Conservation (phyloP, 2,888 invertebrate species). For the Eustalomyia histrio region DNA sequence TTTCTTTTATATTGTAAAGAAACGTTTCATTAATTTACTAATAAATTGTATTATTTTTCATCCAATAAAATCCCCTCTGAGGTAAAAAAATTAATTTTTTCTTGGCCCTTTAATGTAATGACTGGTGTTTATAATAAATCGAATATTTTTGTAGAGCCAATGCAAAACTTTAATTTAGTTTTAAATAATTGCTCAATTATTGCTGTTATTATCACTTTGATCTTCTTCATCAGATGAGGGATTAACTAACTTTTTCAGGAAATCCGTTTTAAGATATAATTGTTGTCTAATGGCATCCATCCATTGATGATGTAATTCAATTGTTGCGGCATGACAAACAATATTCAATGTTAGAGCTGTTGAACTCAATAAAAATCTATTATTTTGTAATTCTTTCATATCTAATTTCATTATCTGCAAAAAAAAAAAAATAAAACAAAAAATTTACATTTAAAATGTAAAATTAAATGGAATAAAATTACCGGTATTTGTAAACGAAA, state of each 20-base stretch:
- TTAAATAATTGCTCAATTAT: too few species aligned
- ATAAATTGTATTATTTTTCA: too few species aligned
- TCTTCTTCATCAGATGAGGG: constrained; percentile 5
- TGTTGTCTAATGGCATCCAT: constrained; percentile 23
- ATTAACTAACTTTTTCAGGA: constrained; percentile 42
- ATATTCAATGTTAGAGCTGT: constrained; percentile 34
- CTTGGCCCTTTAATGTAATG: too few species aligned
- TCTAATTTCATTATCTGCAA: constrained; percentile 49
- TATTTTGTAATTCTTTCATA: constrained; percentile 11
- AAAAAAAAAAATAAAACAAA: not conserved
- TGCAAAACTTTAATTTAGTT: too few species aligned
- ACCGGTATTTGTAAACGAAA: constrained; percentile 48
- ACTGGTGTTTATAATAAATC: too few species aligned
- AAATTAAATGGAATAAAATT: not conserved
- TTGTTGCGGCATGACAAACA: constrained; percentile 21
- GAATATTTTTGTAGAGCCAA: too few species aligned
- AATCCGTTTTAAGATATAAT: not conserved
- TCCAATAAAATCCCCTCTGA: too few species aligned
- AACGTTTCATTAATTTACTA: too few species aligned
- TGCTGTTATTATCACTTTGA: too few species aligned
- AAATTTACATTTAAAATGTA: too few species aligned
- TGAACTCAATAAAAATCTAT: constrained; percentile 34
- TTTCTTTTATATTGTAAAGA: too few species aligned
- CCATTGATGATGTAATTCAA: constrained; percentile 29
- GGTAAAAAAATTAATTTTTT: too few species aligned